Percentiles rank a stretch among this genome's conserved stretches.
phyloP scores from a whole-genome alignment of 1,140 invertebrate genomes.

The Atta texana region DNA sequence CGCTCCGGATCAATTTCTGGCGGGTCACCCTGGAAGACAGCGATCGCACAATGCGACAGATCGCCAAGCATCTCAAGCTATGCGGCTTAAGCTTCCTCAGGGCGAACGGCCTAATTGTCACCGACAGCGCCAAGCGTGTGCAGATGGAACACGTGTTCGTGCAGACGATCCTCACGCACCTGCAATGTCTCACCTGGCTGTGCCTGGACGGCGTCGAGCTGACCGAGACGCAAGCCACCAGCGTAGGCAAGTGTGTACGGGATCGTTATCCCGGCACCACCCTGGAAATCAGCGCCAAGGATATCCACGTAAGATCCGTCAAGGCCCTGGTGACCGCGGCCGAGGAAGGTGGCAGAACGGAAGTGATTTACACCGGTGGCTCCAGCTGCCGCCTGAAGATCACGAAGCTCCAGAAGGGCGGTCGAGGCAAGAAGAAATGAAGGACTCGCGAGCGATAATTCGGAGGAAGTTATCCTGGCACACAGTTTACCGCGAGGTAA shows the following conservation, averaged over 20 bases:
- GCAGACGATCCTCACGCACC: slow-evolving; percentile 82
- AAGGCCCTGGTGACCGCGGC: slow-evolving; percentile 83
- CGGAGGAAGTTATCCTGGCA: slow-evolving; percentile 41
- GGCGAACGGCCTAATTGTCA: slow-evolving; percentile 81
- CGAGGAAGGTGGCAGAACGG: slow-evolving; percentile 83
- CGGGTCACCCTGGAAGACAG: slow-evolving; percentile 83
- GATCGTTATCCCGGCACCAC: slow-evolving; percentile 83
- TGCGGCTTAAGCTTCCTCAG: slow-evolving; percentile 83
- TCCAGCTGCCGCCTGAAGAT: slow-evolving; percentile 80
- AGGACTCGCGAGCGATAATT: neutral
- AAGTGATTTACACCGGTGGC: slow-evolving; percentile 84
- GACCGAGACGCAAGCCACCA: slow-evolving; percentile 80
- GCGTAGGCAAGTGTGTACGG: slow-evolving; percentile 84
- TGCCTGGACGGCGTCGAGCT: slow-evolving; percentile 84
- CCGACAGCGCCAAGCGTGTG: slow-evolving; percentile 80
- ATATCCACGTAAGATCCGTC: slow-evolving; percentile 82
- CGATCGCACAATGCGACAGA: slow-evolving; percentile 83
- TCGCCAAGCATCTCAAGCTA: slow-evolving; percentile 82
- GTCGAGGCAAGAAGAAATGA: slow-evolving; percentile 79
- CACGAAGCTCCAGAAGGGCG: slow-evolving; percentile 78
- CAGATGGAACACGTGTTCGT: slow-evolving; percentile 84
- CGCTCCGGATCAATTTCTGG: slow-evolving; percentile 85
- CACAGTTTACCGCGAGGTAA: slow-evolving; percentile 30
- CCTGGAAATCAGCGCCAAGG: slow-evolving; percentile 84
- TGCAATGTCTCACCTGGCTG: slow-evolving; percentile 84